phyloP scores from a whole-genome alignment of 2,797 vertebrate genomes.

The Malurus splendens region DNA sequence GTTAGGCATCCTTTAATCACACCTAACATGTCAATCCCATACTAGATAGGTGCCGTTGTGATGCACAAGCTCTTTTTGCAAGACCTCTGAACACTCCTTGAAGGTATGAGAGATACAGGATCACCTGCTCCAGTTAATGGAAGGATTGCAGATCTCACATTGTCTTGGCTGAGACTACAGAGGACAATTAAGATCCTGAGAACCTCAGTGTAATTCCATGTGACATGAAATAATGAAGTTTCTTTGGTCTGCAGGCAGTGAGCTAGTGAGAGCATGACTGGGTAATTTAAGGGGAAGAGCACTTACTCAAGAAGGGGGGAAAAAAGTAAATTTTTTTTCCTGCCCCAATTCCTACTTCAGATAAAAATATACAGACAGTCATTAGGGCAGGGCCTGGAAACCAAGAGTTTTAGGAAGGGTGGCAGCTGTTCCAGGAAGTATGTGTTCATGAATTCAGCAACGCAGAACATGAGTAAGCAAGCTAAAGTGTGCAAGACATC shows the following conservation, averaged over 20 bases:
- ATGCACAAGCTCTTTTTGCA: neutral
- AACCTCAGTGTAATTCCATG: neutral
- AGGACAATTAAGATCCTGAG: neutral
- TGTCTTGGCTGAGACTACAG: neutral
- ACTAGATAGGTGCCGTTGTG: neutral
- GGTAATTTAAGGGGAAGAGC: neutral
- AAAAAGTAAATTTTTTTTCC: neutral
- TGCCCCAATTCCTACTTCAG: neutral
- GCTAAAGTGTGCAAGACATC: constrained; percentile 23
- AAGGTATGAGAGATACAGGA: neutral
- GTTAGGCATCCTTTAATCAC: neutral
- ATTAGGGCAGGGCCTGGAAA: constrained; percentile 43
- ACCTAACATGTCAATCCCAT: neutral
- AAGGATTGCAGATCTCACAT: neutral
- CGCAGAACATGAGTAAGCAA: constrained; percentile 31
- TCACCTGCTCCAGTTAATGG: neutral
- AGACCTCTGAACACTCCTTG: neutral
- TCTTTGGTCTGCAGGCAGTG: neutral
- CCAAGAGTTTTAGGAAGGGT: constrained; percentile 53
- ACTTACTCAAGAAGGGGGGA: neutral
- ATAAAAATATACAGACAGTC: constrained; percentile 34
- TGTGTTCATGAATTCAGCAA: constrained; percentile 16
- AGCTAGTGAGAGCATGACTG: neutral
- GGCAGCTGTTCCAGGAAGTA: constrained; percentile 46
- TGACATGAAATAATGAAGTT: neutral